Evolutionary conservation across 2,797 vertebrate species (phyloP), one percentile per base, ranked within the genome.

Genomic region (Coreius guichenoti): DNA sequence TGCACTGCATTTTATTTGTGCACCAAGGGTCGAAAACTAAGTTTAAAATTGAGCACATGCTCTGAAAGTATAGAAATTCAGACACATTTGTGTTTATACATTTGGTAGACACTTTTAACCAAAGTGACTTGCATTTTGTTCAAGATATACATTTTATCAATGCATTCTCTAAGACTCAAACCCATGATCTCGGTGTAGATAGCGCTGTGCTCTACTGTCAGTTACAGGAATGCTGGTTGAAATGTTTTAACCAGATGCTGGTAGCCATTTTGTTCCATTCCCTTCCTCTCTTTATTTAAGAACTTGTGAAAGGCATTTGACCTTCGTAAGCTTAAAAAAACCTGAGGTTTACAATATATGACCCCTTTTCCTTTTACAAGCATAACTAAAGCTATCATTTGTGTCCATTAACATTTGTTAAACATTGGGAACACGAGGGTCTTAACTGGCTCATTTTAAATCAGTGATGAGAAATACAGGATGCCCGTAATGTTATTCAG

Each of bases 381-480:
- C 84, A 81, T 82, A 58, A 83, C 88, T 81, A 88, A 70, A 83
- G 74, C 67, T 36, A 63, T 61, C 49, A 84, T 67, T 76, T 70
- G 56, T 36, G 68, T 65, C 73, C 65, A 81, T 80, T 75, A 75
- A 51, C 56, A 80, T 85, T 85, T 74, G 78, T 80, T 85, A 85
- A 74, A 65, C 76, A 39, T n/a, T 61, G 51, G 45, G n/a, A 83
- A 83, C 72, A 29, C 14, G n/a, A 65, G 69, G 77, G 29, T 75
- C 88, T 90, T 90, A 88, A 90, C 88, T 85, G 87, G 75, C 73
- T 81, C 87, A 86, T 88, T 88, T 90, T 88, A 88, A 87, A 89
- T 31, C 81, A 68, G 84, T 90, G 89, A 94, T 90, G 91, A 91
- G 91, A 92, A 91, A 89, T 84, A 65, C 12, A n/a, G 80, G 69